Conservation (phyloP, 2,888 invertebrate species). For the Hypomecis atomaria region DNA sequence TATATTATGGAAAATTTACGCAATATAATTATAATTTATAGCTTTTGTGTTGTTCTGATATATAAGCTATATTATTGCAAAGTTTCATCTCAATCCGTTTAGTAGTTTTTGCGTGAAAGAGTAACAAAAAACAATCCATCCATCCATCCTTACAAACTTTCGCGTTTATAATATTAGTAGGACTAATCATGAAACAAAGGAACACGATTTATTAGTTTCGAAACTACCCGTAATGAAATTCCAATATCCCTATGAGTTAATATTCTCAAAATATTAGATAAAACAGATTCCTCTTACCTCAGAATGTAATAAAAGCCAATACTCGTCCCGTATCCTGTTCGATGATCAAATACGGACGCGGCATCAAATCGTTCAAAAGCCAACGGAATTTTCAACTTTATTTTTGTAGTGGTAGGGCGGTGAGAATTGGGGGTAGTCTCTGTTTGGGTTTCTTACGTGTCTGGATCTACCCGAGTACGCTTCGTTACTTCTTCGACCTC, state of each 20-base stretch:
- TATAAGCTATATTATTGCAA: too few relatives aligned
- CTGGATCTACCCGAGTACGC: constrained; percentile 60
- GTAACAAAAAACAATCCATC: too few relatives aligned
- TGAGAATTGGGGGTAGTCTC: constrained; percentile 41
- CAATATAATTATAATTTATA: too few relatives aligned
- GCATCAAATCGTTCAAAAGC: constrained; percentile 29
- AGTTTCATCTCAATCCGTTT: too few relatives aligned
- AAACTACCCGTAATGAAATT: constrained; percentile 27
- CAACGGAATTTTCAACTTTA: constrained; percentile 45
- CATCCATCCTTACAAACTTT: too few relatives aligned
- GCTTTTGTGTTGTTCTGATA: not conserved
- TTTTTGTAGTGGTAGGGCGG: constrained; percentile 36
- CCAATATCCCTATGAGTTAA: constrained; percentile 21
- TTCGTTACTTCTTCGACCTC: constrained; percentile 58
- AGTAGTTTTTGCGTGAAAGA: too few relatives aligned
- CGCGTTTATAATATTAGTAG: not conserved
- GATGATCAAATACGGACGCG: constrained; percentile 51
- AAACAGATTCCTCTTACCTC: constrained; percentile 47
- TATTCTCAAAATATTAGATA: constrained; percentile 28
- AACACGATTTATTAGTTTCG: constrained; percentile 16
- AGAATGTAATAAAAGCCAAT: constrained; percentile 50
- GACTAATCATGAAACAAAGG: not conserved
- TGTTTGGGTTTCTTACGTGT: constrained; percentile 49
- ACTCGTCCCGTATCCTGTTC: constrained; percentile 56
- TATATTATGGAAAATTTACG: too few relatives aligned